phyloP scores from a whole-genome alignment of 2,888 invertebrate genomes.

The Venusia cambrica region DNA sequence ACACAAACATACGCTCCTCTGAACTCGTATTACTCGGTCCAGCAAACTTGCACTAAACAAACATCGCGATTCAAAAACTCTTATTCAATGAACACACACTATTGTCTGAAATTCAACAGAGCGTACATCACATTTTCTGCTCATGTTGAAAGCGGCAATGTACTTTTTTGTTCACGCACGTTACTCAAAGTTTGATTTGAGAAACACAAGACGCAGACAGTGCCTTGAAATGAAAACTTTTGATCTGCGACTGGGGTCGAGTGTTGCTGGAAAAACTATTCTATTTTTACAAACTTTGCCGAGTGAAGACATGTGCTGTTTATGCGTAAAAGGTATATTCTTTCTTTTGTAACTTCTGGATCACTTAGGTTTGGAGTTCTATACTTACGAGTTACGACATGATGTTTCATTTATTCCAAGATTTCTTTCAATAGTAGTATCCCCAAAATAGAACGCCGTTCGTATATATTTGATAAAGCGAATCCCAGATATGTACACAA shows the following conservation, averaged over 20 bases:
- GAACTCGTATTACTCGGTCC: neutral
- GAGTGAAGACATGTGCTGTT: too few species aligned
- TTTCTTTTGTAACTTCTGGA: too few species aligned
- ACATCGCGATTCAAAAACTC: constrained; percentile 2
- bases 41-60: constrained; percentile 1
- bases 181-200: constrained; percentile 21
- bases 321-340: too few species aligned
- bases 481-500: constrained; percentile 20
- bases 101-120: constrained; percentile 35
- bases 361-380: too few species aligned
- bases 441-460: too few species aligned
- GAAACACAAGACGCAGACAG: constrained; percentile 14
- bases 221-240: constrained; percentile 21
- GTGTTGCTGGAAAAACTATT: constrained; percentile 9
- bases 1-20: too few species aligned
- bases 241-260: constrained; percentile 17
- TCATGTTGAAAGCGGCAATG: constrained; percentile 26
- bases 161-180: constrained; percentile 12
- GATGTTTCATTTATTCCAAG: too few species aligned
- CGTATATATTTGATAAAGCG: too few species aligned
- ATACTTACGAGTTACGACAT: too few species aligned
- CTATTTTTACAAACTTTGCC: constrained; percentile 13
- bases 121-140: constrained; percentile 31
- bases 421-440: too few species aligned
- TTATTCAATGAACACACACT: constrained; percentile 6